Evolutionary conservation across 1,140 invertebrate species (phyloP), one percentile per base, ranked within the genome.

Genomic region (Zaprionus nigranus): DNA sequence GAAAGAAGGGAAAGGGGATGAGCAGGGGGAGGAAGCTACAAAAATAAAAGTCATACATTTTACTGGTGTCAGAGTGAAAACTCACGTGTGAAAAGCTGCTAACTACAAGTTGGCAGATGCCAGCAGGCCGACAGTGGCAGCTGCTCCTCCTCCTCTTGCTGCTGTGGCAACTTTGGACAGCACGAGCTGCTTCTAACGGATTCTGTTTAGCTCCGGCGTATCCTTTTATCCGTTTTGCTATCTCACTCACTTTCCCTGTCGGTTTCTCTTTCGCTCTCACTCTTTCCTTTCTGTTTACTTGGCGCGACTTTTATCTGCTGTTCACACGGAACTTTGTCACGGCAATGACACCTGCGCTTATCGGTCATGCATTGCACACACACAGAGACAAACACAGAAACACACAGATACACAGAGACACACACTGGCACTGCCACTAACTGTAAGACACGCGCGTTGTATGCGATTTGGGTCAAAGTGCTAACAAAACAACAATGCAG

Each of bases 401-500:
- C 28, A 26, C 22, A 24, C 59, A 63, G 46, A 54, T 43, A 64
- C 75, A 40, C 59, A 59, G n/a, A n/a, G n/a, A n/a, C n/a, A n/a
- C n/a, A n/a, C 51, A 49, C 51, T 38, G 43, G 46, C 30, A 34
- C 9, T 34, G 30, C 9, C 66, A 43, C 49, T 54, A 51, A 63
- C 66, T 60, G 38, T 51, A 56, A 36, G 54, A 60, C 57, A 28
- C 43, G 53, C 40, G 62, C 71, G 64, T 43, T 64, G 46, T 60
- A 30, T 70, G 57, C 81, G 81, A 88, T 88, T 90, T 88, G 82
- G 85, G 85, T 90, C 85, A 88, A 74, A 84, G 84, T 90, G 78
- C 58, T 78, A 81, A 73, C 84, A 79, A 76, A 90, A 68, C 71
- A 80, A 75, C 75, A 88, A 88, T 88, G 84, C 81, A 88, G 74